Evolutionary conservation across 2,888 invertebrate species (phyloP).

Genomic region (Andrena bucephala): DNA sequence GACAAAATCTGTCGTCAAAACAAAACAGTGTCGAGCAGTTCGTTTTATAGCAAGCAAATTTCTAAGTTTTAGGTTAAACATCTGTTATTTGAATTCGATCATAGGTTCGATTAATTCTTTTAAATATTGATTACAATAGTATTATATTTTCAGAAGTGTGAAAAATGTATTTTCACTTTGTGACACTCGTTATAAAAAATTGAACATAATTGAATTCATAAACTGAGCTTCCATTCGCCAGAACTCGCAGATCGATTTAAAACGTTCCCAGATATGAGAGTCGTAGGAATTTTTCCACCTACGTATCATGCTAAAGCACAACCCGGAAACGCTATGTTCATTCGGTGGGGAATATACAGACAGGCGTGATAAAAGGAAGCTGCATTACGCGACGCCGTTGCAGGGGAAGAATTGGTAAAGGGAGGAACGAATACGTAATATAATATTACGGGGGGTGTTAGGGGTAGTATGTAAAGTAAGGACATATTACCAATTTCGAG

Average conservation of each 20-base stretch:
- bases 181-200: not conserved
- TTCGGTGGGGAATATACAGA: not conserved
- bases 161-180: not conserved
- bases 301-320: not conserved
- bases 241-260: not conserved
- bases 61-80: no score
- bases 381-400: slow-evolving; percentile 10
- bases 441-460: slow-evolving; percentile 55
- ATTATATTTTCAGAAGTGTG: no score
- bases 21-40: no score
- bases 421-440: slow-evolving; percentile 58
- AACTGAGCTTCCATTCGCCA: not conserved
- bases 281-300: not conserved
- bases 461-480: slow-evolving; percentile 59
- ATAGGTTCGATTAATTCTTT: no score
- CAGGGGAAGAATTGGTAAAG: slow-evolving; percentile 36
- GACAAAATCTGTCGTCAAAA: no score
- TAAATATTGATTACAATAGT: not conserved
- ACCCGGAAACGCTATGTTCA: slow-evolving; percentile 13
- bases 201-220: slow-evolving; percentile 9
- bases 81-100: no score
- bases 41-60: no score
- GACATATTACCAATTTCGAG: slow-evolving; percentile 63
- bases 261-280: no score
- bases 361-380: slow-evolving; percentile 14